A percentile compares a stretch with the other conserved stretches of the same genome.
phyloP scores from a whole-genome alignment of 53 echinoderm and acorn worm genomes.

The Echinometra lucunter region DNA sequence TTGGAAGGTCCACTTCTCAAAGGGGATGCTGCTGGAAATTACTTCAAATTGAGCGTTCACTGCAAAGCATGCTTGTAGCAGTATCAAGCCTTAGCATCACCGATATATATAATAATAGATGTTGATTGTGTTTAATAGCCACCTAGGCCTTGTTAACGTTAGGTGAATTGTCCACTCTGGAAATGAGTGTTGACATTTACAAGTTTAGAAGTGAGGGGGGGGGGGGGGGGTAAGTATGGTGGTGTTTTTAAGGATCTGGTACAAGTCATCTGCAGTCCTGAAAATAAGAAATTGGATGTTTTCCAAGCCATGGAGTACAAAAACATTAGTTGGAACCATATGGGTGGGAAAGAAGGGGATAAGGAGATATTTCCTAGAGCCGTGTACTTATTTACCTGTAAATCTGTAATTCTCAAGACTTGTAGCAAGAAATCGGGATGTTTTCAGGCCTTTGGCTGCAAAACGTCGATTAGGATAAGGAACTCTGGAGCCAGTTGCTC shows the following conservation, averaged over 20 bases:
- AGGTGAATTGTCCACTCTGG: not conserved
- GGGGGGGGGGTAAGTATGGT: not conserved
- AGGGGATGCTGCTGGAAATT: not conserved
- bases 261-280: not conserved
- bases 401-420: too few species aligned
- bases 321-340: too few species aligned
- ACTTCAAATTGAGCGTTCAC: constrained; percentile 13
- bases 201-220: not conserved
- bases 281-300: not conserved
- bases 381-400: too few species aligned
- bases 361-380: too few species aligned
- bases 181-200: constrained; percentile 11
- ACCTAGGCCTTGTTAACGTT: not conserved
- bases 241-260: not conserved
- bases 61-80: not conserved
- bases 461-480: too few species aligned
- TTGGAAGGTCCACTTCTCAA: not conserved
- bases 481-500: too few species aligned
- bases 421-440: too few species aligned
- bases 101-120: not conserved
- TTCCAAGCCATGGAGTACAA: not conserved
- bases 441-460: too few species aligned
- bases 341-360: too few species aligned
- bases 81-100: not conserved
- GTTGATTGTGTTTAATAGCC: not conserved